A percentile compares a stretch with the other conserved stretches of the same genome.
Evolutionary conservation across 1,140 invertebrate genomes (phyloP).

Genomic region (Tyrophagus putrescentiae): DNA sequence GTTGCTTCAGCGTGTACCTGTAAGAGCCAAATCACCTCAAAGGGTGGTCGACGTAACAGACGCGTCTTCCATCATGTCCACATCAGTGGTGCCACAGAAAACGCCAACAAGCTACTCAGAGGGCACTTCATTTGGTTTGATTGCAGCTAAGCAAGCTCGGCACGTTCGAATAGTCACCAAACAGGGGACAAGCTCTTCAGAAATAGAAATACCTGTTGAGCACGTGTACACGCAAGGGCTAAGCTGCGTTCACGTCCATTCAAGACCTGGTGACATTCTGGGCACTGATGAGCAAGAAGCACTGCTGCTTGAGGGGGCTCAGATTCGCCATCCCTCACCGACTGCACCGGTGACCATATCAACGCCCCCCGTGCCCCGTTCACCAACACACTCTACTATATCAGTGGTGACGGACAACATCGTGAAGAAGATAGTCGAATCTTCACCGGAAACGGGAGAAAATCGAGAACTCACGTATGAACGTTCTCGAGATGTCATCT

Average conservation of each 20-base stretch:
- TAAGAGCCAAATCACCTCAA: too few species aligned
- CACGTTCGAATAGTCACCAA: neutral
- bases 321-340: too few species aligned
- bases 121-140: too few species aligned
- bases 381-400: neutral
- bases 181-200: slow-evolving; percentile 12
- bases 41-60: too few species aligned
- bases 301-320: too few species aligned
- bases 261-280: too few species aligned
- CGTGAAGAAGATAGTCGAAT: neutral
- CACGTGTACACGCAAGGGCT: slow-evolving; percentile 8
- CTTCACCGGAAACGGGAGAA: neutral
- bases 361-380: neutral
- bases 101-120: neutral
- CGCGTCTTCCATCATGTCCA: too few species aligned
- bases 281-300: too few species aligned
- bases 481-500: slow-evolving; percentile 8
- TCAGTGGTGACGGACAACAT: neutral
- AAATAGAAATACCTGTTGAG: slow-evolving; percentile 17
- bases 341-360: neutral
- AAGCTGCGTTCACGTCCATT: too few species aligned
- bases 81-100: too few species aligned
- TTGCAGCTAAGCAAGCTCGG: too few species aligned
- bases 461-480: neutral
- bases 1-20: neutral